Evolutionary conservation across 2,797 vertebrate species (phyloP), one percentile per base, ranked within the genome.

Genomic region (Silurus aristotelis): DNA sequence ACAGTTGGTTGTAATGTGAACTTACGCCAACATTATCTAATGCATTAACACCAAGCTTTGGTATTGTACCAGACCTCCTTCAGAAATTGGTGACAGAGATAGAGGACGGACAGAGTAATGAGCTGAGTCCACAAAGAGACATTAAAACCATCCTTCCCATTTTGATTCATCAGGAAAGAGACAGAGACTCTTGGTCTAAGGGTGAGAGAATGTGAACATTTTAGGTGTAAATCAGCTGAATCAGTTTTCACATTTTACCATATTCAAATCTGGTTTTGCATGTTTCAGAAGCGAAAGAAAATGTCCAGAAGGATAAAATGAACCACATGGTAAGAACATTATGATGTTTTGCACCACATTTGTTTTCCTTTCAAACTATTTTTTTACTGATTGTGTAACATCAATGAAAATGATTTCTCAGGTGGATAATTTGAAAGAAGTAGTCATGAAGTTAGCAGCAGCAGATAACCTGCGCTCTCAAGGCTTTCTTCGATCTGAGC

Each of bases 51-150:
- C 19, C 87, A 9, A 87, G 14, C 52, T 27, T 10, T 85, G 84
- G 14, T 77, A 60, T 89, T 22, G 83, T 27, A 25, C 58, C 91
- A 96, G 95, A 96, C 70, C 92, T 95, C 13, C 90, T 95, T 84
- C 94, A 95, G 89, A 95, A 94, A 85, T 89, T 96, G 84, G 92
- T 94, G 80, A 93, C 92, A 82, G 94, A 95, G 76, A 92, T 94
- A 15, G 93, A 94, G 52, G 93, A 92, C 14, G 91, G 91, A 68
- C 64, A 90, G 48, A 90, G 89, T 56, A 22, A 88, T 63, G 92
- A 92, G 10, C 91, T 91, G 58, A 93, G 60, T 12, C 92, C 93
- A 64, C 93, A 92, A 85, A 93, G 90, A 73, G 92, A 94, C 4
- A 66, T 90, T 38, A 95, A 92, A 85, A 89, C 91, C 46, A 85